phyloP scores from a whole-genome alignment of 2,797 vertebrate genomes.

The Octomys mimax region DNA sequence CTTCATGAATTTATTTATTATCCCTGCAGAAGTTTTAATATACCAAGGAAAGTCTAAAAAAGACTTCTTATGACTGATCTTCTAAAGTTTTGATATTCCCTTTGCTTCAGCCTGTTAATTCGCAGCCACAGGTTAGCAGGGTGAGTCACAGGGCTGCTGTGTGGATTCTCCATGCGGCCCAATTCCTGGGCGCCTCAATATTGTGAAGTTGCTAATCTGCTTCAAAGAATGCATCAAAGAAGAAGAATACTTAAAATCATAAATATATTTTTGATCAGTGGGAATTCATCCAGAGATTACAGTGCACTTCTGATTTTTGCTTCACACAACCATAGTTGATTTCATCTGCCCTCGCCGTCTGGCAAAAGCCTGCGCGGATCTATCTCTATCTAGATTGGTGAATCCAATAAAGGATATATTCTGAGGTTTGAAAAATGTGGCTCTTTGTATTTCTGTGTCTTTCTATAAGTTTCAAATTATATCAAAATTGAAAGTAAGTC shows the following conservation, averaged over 20 bases:
- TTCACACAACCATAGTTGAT: neutral
- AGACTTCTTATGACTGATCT: conserved; percentile 54
- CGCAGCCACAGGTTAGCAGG: conserved; percentile 75
- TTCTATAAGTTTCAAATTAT: neutral
- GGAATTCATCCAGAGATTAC: conserved; percentile 17
- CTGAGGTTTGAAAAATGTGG: neutral
- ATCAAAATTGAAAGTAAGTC: conserved; percentile 20
- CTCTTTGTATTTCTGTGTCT: neutral
- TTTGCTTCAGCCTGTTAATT: conserved; percentile 84
- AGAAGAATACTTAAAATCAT: conserved; percentile 17
- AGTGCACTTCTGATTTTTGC: neutral
- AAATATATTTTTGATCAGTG: conserved; percentile 33
- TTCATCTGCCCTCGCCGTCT: neutral
- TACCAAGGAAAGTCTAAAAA: conserved; percentile 59
- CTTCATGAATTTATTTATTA: conserved; percentile 82
- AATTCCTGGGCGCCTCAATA: conserved; percentile 58
- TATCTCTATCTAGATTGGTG: neutral
- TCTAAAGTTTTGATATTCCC: conserved; percentile 76
- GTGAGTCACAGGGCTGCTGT: conserved; percentile 63
- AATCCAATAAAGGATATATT: neutral
- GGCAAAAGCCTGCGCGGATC: neutral
- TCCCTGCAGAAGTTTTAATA: conserved; percentile 77
- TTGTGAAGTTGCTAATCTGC: conserved; percentile 75
- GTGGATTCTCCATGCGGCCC: conserved; percentile 69
- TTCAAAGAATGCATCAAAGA: conserved; percentile 15